A percentile compares a stretch with the other conserved stretches of the same genome.
phyloP scores from a whole-genome alignment of 2,888 invertebrate genomes.

The Chymomyza fuscimana region DNA sequence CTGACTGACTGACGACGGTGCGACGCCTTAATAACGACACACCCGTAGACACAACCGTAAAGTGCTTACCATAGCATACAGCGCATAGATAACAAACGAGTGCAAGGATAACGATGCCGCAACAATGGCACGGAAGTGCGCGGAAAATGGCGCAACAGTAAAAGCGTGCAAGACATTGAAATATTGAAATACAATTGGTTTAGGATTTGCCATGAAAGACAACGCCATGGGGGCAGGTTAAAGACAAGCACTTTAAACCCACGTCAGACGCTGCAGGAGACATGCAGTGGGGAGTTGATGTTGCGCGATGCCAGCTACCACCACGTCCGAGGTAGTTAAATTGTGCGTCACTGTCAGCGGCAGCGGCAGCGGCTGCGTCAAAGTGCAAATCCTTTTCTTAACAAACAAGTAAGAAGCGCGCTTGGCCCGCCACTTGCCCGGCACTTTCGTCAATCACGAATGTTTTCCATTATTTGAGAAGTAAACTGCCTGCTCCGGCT shows the following conservation, averaged over 20 bases:
- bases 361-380: conserved; percentile 30
- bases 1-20: conserved; percentile 39
- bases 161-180: conserved; percentile 63
- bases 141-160: conserved; percentile 60
- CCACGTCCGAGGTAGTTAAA: conserved; percentile 38
- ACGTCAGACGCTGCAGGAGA: neutral
- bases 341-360: conserved; percentile 62
- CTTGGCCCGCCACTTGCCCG: conserved; percentile 29
- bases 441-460: conserved; percentile 62
- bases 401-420: neutral
- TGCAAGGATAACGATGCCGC: conserved; percentile 65
- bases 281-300: neutral
- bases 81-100: conserved; percentile 63
- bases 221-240: conserved; percentile 1
- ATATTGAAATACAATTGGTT: conserved; percentile 74
- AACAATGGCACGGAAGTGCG: conserved; percentile 31
- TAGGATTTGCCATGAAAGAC: conserved; percentile 28
- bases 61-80: conserved; percentile 56
- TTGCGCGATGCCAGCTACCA: neutral
- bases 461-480: conserved; percentile 18
- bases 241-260: neutral
- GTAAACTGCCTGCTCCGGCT: neutral
- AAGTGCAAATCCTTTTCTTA: conserved; percentile 60
- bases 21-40: neutral
- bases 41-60: conserved; percentile 20